These are phyloP conservation scores for Apamea sordens DNA, from an alignment of 2,888 invertebrate genomes.

Conservation along the genomic window DNA sequence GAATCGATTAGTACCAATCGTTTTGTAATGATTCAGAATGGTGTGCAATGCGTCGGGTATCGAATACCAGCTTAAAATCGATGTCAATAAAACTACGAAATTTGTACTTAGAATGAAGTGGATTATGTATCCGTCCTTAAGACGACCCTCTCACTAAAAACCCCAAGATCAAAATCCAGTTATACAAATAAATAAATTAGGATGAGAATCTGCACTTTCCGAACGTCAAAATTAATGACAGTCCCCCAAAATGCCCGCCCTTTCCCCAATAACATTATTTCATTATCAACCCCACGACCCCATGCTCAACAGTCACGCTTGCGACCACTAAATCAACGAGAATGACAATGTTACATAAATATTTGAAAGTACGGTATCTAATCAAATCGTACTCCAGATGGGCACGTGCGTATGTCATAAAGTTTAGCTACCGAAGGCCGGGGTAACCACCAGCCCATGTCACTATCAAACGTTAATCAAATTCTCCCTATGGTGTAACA, in stretches of 20 bases:
- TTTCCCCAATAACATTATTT: background rate
- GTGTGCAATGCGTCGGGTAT: background rate
- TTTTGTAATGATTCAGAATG: background rate
- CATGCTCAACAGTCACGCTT: background rate
- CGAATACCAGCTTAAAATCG: background rate
- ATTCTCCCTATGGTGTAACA: background rate
- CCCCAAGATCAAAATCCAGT: background rate
- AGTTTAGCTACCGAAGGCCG: background rate
- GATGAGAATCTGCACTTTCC: no score
- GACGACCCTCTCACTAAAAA: background rate
- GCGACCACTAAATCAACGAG: background rate
- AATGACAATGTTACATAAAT: background rate
- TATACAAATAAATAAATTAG: no score
- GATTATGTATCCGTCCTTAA: background rate
- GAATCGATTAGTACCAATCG: background rate
- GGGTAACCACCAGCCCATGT: background rate
- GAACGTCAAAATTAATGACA: no score
- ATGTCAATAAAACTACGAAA: no score
- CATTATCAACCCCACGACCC: background rate
- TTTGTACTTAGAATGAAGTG: background rate
- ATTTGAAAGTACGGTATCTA: background rate
- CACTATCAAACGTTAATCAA: constrained; percentile 21
- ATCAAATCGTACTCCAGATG: background rate
- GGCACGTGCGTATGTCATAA: background rate
- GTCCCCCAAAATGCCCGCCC: no score